Percentiles rank a stretch among this genome's conserved stretches.
These are phyloP conservation scores for Cyprinella venusta DNA, from an alignment of 2,797 vertebrate species.

Conservation along the genomic window DNA sequence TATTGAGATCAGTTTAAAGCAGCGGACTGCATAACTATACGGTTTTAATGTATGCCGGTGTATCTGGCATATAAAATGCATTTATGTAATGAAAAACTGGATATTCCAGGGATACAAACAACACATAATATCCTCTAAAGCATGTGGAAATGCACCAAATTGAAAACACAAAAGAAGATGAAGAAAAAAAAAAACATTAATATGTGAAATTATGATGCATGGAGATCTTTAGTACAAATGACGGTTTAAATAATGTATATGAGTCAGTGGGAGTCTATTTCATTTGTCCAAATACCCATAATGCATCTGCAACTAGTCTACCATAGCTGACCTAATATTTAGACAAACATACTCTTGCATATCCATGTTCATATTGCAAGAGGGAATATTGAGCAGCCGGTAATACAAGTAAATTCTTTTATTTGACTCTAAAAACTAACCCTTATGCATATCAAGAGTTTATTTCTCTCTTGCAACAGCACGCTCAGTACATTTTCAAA, in stretches of 20 bases:
- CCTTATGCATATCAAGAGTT: conserved; percentile 31
- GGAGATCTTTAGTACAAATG: conserved; percentile 3
- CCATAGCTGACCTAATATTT: conserved; percentile 15
- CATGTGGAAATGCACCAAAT: background rate
- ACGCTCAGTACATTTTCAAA: background rate
- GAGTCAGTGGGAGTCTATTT: background rate
- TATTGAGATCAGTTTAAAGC: conserved; percentile 5
- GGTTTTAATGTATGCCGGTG: conserved; percentile 11
- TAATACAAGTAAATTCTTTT: conserved; percentile 28
- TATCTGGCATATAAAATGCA: conserved; percentile 29
- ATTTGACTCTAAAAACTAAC: conserved; percentile 31
- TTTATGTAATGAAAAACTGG: conserved; percentile 35
- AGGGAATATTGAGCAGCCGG: conserved; percentile 9
- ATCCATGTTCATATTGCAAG: conserved; percentile 6
- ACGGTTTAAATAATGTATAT: conserved; percentile 1
- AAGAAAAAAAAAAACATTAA: background rate
- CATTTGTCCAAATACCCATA: background rate
- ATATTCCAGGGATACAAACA: conserved; percentile 8
- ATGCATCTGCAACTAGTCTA: conserved; percentile 15
- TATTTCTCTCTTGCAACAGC: conserved; percentile 17
- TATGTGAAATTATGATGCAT: conserved; percentile 1
- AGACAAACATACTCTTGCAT: conserved; percentile 15
- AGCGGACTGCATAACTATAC: conserved; percentile 11
- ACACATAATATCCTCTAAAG: conserved; percentile 19
- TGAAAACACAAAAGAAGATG: background rate